Percentiles rank a stretch among this genome's conserved stretches.
Evolutionary conservation across 2,113 vertebrate genomes (phyloP).

Genomic region (Vicugna pacos): DNA sequence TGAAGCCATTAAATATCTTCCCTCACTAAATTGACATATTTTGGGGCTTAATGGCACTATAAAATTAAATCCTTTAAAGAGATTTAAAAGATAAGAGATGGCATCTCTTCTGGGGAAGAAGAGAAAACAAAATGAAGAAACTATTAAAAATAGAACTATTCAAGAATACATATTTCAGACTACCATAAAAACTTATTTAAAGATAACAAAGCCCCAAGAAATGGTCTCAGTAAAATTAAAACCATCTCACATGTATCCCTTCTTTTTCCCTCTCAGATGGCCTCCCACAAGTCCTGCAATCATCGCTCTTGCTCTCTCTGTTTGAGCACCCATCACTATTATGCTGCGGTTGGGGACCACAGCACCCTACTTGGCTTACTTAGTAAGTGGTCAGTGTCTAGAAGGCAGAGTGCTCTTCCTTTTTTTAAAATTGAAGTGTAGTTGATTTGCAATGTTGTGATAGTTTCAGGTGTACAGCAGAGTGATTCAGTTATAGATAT

Average conservation of each 20-base stretch:
- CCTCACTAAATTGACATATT: constrained; percentile 50
- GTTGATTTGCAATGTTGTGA: too few relatives aligned
- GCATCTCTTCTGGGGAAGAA: constrained; percentile 29
- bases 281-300: rapidly evolving
- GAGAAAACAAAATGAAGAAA: constrained; percentile 36
- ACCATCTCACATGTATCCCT: neutral
- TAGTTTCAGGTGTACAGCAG: too few relatives aligned
- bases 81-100: constrained; percentile 42
- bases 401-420: neutral
- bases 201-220: neutral
- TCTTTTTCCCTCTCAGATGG: neutral
- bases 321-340: neutral
- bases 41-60: constrained; percentile 54
- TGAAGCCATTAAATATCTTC: constrained; percentile 65
- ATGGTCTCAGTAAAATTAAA: constrained; percentile 6
- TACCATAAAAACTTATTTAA: neutral
- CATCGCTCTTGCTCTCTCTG: neutral
- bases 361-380: neutral
- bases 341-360: neutral
- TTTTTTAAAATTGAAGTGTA: too few relatives aligned
- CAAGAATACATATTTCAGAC: neutral
- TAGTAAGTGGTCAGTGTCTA: neutral
- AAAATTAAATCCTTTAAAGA: constrained; percentile 61
- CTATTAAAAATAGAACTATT: constrained; percentile 53
- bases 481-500: too few relatives aligned